A percentile compares a stretch with the other conserved stretches of the same genome.
Evolutionary conservation across 1,140 invertebrate genomes (phyloP).

Genomic region (Nebria ingens): DNA sequence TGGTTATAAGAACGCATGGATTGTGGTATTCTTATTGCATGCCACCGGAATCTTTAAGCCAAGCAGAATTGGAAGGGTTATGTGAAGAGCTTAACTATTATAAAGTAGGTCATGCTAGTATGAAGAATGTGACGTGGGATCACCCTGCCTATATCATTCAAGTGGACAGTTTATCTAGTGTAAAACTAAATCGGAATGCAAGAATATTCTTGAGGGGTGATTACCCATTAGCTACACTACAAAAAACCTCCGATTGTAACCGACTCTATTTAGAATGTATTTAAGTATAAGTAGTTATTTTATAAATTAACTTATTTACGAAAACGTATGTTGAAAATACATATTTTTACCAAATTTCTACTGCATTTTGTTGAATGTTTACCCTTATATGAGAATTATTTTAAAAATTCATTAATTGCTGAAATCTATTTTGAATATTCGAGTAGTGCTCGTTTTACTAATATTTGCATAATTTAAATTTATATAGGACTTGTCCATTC

Average conservation of each 20-base stretch:
- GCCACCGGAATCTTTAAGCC: conserved; percentile 26
- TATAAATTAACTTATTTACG: no score
- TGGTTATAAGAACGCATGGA: conserved; percentile 42
- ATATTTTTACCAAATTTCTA: no score
- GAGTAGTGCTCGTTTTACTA: no score
- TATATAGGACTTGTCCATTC: no score
- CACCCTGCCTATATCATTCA: background rate
- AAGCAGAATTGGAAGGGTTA: conserved; percentile 32
- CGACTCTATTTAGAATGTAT: background rate
- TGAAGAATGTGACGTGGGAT: background rate
- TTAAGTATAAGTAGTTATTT: no score
- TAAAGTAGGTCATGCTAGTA: background rate
- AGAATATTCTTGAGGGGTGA: background rate
- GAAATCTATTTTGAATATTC: no score
- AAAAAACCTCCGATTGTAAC: background rate
- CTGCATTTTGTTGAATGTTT: no score
- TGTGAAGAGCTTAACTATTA: conserved; percentile 36
- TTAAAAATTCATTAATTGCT: no score
- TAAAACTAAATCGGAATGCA: background rate
- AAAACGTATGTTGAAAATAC: no score
- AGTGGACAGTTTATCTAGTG: background rate
- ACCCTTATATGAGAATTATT: no score
- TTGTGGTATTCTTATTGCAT: conserved; percentile 50
- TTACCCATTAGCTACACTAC: background rate
- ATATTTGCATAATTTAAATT: no score